Evolutionary conservation across 23 tunicate species (phyloP).

Genomic region (Aplidium turbinatum): DNA sequence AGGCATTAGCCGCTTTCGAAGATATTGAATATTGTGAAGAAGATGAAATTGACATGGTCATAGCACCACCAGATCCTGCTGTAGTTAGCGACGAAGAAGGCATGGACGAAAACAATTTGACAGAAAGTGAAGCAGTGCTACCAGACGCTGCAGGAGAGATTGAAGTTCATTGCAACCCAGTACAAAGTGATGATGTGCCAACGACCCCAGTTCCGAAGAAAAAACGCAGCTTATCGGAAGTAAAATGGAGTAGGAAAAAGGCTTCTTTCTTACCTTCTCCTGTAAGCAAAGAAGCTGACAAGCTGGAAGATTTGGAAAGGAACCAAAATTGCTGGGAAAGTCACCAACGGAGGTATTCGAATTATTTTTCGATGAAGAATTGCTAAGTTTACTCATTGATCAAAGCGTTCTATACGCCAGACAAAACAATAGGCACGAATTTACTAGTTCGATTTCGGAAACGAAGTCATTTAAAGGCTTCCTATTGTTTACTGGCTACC

Average conservation of each 20-base stretch:
- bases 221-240: background rate
- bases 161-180: background rate
- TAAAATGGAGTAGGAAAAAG: background rate
- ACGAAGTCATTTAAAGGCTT: conserved; percentile 21
- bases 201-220: conserved; percentile 3
- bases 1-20: too few species aligned
- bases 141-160: background rate
- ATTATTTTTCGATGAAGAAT: conserved; percentile 19
- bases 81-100: too few species aligned
- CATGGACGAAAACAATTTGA: too few species aligned
- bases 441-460: conserved; percentile 18
- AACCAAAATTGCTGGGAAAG: conserved; percentile 16
- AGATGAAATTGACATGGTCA: too few species aligned
- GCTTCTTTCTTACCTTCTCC: conserved; percentile 19
- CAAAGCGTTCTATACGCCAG: conserved; percentile 22
- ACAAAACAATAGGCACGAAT: conserved; percentile 8
- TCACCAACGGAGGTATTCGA: conserved; percentile 3
- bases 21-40: too few species aligned
- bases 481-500: conserved; percentile 23
- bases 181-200: conserved; percentile 10
- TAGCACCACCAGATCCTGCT: too few species aligned
- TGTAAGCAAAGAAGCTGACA: conserved; percentile 18
- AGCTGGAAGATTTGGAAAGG: conserved; percentile 20
- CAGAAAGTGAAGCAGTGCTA: background rate
- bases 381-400: conserved; percentile 17